Percentiles rank a stretch among this genome's conserved stretches.
Evolutionary conservation across 2,113 vertebrate species (phyloP).

Genomic region (Cariama cristata): DNA sequence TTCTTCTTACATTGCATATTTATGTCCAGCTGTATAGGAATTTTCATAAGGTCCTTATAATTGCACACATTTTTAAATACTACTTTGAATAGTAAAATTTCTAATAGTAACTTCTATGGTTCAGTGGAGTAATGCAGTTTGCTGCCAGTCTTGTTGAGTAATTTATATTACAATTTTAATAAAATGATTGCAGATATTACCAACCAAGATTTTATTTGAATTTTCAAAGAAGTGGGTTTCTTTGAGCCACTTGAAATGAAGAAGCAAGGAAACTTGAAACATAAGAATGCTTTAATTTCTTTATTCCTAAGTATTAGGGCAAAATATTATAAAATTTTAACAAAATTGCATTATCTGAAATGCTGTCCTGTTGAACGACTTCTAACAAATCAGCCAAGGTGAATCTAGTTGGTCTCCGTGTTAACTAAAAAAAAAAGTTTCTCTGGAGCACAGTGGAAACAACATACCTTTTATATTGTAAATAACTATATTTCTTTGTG

Average conservation of each 20-base stretch:
- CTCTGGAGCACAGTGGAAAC: neutral
- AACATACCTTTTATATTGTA: neutral
- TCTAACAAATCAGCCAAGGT: neutral
- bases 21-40: neutral
- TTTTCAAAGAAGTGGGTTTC: neutral
- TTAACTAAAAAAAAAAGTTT: neutral
- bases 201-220: neutral
- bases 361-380: neutral
- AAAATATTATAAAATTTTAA: neutral
- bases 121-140: neutral
- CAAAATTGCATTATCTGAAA: neutral
- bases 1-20: neutral
- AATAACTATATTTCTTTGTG: conserved; percentile 10
- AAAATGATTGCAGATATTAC: neutral
- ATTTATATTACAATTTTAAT: neutral
- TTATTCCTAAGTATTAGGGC: neutral
- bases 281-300: neutral
- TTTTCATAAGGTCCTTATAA: neutral
- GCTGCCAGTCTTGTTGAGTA: neutral
- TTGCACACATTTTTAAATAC: neutral
- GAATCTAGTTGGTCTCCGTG: neutral
- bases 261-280: neutral
- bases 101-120: neutral
- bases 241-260: neutral
- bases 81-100: neutral